Conservation (phyloP, 2,888 invertebrate species). For the Linnaemya vulpina region DNA sequence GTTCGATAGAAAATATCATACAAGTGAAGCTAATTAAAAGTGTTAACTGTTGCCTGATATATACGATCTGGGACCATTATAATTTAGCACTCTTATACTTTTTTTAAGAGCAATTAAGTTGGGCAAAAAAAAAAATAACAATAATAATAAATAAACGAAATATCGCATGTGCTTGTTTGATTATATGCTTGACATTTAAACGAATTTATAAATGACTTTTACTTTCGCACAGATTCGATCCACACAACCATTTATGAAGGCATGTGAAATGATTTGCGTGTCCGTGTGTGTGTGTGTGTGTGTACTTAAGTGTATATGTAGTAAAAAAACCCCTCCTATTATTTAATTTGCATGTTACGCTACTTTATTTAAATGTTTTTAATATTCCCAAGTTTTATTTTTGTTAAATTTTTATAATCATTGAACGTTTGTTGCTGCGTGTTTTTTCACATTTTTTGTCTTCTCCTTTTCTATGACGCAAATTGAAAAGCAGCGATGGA, state of each 20-base stretch:
- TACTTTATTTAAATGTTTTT: slow-evolving; percentile 3
- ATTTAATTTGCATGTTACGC: slow-evolving; percentile 31
- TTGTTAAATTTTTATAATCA: slow-evolving; percentile 8
- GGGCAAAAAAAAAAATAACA: background rate
- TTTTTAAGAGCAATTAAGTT: background rate
- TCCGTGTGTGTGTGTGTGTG: too few relatives aligned
- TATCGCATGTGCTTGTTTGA: background rate
- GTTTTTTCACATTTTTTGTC: background rate
- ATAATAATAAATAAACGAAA: background rate
- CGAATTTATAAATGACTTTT: slow-evolving; percentile 24
- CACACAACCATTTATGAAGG: background rate
- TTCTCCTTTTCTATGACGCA: slow-evolving; percentile 35
- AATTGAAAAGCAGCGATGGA: slow-evolving; percentile 35
- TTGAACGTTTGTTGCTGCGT: slow-evolving; percentile 27
- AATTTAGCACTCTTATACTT: background rate
- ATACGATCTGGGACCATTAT: too few relatives aligned
- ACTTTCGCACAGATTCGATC: slow-evolving; percentile 18
- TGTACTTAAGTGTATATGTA: background rate
- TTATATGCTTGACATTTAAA: slow-evolving; percentile 6
- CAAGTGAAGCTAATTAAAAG: too few relatives aligned
- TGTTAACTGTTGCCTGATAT: too few relatives aligned
- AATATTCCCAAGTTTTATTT: slow-evolving; percentile 21
- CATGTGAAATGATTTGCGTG: background rate
- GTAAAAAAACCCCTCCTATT: slow-evolving; percentile 2
- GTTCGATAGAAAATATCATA: too few relatives aligned